phyloP scores from a whole-genome alignment of 2,797 vertebrate species.

The Spea hammondii region DNA sequence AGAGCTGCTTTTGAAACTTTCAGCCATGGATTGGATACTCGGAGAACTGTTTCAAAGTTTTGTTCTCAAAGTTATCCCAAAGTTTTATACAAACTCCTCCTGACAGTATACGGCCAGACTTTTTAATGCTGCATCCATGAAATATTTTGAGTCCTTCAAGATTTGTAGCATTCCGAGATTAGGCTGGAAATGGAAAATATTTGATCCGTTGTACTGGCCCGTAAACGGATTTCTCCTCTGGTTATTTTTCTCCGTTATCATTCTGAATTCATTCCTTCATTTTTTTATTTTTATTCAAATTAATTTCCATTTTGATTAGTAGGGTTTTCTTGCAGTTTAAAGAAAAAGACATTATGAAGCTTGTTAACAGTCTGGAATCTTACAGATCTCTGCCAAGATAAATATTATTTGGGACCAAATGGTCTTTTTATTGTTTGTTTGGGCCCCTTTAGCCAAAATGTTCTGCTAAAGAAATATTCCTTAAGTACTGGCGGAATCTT shows the following conservation, averaged over 20 bases:
- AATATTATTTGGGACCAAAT: constrained; percentile 30
- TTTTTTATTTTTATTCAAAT: no score
- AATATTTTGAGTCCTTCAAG: background rate
- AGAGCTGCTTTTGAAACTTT: no score
- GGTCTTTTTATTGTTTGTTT: background rate
- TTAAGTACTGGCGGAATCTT: background rate
- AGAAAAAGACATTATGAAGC: background rate
- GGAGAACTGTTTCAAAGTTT: no score
- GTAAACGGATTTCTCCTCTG: background rate
- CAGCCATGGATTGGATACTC: no score
- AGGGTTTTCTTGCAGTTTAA: background rate
- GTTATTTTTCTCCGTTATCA: background rate
- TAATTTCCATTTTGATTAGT: background rate
- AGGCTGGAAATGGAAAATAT: background rate
- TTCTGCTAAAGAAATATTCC: background rate
- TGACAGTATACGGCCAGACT: no score
- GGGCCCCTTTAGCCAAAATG: background rate
- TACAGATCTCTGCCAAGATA: constrained; percentile 15
- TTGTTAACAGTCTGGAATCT: constrained; percentile 1
- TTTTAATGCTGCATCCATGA: background rate
- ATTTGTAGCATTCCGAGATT: background rate
- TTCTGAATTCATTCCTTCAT: background rate
- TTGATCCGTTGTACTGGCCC: background rate
- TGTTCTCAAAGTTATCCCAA: no score
- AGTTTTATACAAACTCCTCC: no score